These are phyloP conservation scores for Lordiphosa fenestrarum DNA, from an alignment of 2,888 invertebrate species.

Conservation along the genomic window DNA sequence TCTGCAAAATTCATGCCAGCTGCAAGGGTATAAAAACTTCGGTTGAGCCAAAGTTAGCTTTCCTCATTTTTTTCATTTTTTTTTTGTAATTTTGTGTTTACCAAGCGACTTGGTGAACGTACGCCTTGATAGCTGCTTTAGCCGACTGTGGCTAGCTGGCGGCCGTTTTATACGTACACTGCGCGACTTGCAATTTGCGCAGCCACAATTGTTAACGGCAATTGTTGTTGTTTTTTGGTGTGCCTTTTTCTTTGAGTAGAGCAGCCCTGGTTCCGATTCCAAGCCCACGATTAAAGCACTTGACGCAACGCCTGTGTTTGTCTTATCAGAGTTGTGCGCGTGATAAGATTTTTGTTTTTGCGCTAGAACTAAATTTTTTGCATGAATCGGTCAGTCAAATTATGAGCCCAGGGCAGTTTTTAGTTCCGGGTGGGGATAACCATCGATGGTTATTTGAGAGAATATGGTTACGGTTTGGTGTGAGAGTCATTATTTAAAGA, in stretches of 20 bases:
- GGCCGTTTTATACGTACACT: slow-evolving; percentile 31
- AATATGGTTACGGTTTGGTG: too few species aligned
- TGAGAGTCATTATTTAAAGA: too few species aligned
- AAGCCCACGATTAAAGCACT: slow-evolving; percentile 54
- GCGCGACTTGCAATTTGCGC: slow-evolving; percentile 66
- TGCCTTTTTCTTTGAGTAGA: slow-evolving; percentile 17
- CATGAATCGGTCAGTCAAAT: too few species aligned
- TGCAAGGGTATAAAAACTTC: too few species aligned
- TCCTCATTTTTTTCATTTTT: slow-evolving; percentile 4
- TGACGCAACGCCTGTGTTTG: slow-evolving; percentile 41
- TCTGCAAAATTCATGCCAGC: too few species aligned
- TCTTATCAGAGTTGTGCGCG: slow-evolving; percentile 53
- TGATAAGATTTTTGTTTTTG: slow-evolving; percentile 40
- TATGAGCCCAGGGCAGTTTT: too few species aligned
- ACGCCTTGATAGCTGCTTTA: slow-evolving; percentile 57
- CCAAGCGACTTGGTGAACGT: slow-evolving; percentile 66
- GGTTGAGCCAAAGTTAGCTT: too few species aligned
- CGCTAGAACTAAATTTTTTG: slow-evolving; percentile 1
- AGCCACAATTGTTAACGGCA: slow-evolving; percentile 65
- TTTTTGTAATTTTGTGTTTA: slow-evolving; percentile 70
- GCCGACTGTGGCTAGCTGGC: slow-evolving; percentile 2
- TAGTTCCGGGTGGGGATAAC: too few species aligned
- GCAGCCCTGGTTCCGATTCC: slow-evolving; percentile 53
- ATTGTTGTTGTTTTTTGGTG: slow-evolving; percentile 47
- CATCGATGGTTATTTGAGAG: too few species aligned